Percentiles rank a stretch among this genome's conserved stretches.
phyloP scores from a whole-genome alignment of 2,113 vertebrate genomes.

The Bostrychus sinensis region DNA sequence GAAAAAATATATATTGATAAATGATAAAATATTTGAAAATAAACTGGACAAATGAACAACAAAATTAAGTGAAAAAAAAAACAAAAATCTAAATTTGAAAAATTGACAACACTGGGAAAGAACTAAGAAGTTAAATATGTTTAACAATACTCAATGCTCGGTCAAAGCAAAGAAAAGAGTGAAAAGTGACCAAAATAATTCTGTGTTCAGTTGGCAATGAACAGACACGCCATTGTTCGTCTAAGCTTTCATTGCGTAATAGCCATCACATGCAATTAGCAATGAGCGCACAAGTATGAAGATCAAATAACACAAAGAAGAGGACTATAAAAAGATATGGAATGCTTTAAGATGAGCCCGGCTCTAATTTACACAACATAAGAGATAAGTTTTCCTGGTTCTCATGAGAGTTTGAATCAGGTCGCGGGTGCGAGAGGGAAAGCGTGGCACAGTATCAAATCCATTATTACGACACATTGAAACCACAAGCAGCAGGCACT shows the following conservation, averaged over 20 bases:
- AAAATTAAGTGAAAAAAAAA: background rate
- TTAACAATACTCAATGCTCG: background rate
- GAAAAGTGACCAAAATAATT: background rate
- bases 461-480: conserved; percentile 38
- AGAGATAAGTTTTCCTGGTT: conserved; percentile 7
- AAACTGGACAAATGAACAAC: too few relatives aligned
- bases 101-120: background rate
- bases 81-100: background rate
- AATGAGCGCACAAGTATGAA: background rate
- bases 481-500: conserved; percentile 50
- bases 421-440: conserved; percentile 28
- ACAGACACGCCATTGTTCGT: conserved; percentile 9
- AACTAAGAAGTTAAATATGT: too few relatives aligned
- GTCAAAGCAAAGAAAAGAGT: background rate
- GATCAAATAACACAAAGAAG: conserved; percentile 6
- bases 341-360: conserved; percentile 8
- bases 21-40: too few relatives aligned
- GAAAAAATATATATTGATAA: too few relatives aligned
- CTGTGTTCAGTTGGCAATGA: conserved; percentile 1
- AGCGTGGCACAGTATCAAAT: conserved; percentile 48
- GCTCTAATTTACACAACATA: conserved; percentile 9
- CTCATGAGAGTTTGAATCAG: conserved; percentile 27
- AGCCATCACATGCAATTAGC: conserved; percentile 36
- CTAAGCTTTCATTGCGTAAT: conserved; percentile 8
- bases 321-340: background rate